Evolutionary conservation across 2,113 vertebrate species (phyloP), one percentile per base, ranked within the genome.

Genomic region (Smithornis capensis): DNA sequence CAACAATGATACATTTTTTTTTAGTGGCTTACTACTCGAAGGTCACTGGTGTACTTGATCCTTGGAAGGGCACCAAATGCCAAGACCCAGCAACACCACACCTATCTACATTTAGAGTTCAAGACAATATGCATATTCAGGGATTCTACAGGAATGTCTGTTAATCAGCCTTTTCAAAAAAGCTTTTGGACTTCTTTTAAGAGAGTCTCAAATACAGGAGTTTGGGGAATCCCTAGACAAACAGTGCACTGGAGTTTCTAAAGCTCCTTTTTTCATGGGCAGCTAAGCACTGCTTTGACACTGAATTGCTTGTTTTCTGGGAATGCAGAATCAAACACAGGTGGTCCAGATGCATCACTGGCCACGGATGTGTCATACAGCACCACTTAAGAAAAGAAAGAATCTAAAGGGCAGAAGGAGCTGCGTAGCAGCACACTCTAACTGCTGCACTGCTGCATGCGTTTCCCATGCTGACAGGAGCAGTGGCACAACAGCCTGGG

Each of bases 401-500:
- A 59, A 53, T 10, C 23, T 31, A 19, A 57, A 40, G 78, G 52
- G 15, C 56, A 75, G 65, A 59, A 78, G 37, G 40, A 60, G 63
- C 37, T 49, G 50, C 42, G 73, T 38, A 74, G 52, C 45, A 69
- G 44, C 8, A 3, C 0, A 0, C 49, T 79, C 52, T 19, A 31
- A 55, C 31, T 62, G 75, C 45, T 63, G 38, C 4, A 55, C 31
- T 62, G 75, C 45, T 63, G 38, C 4, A 0, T 35, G 42, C 19
- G 40, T 13, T 81, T 29, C 42, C 50, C n/a, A 29, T 31, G 7
- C 47, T 19, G 44, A 37, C 64, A 70, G 80, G 18, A 74, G 37
- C 67, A 52, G 47, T 3, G 27, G 60, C 37, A 73, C 60, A 75
- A 47, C 69, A 82, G 70, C 62, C 44, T 49, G 25, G 8, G 23